Conservation (phyloP, 2,888 invertebrate species). For the Phania funesta region DNA sequence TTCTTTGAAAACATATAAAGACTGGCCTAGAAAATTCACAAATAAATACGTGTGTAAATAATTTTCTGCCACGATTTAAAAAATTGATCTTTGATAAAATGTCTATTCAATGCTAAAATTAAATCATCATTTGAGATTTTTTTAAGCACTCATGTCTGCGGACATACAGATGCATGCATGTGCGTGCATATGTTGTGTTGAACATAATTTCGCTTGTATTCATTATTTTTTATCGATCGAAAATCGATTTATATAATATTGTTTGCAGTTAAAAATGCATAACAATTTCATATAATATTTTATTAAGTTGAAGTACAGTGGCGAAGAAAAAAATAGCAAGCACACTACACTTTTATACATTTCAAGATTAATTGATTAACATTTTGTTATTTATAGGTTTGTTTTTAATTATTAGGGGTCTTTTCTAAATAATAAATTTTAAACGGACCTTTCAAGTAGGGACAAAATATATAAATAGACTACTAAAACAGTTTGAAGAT, state of each 20-base stretch:
- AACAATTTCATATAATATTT: slow-evolving; percentile 42
- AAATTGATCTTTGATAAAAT: slow-evolving; percentile 26
- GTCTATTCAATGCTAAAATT: slow-evolving; percentile 50
- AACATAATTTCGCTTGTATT: not conserved
- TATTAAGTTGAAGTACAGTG: not conserved
- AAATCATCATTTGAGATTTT: slow-evolving; percentile 51
- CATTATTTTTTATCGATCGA: slow-evolving; percentile 3
- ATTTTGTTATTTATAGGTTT: too few species aligned
- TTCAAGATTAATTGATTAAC: too few species aligned
- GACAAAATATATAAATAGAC: too few species aligned
- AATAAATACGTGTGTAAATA: slow-evolving; percentile 10
- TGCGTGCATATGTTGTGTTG: not conserved
- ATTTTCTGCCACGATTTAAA: slow-evolving; percentile 2
- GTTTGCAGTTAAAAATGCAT: slow-evolving; percentile 40
- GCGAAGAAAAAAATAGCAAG: not conserved
- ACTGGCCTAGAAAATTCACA: not conserved
- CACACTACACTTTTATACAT: not conserved
- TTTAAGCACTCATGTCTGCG: not conserved
- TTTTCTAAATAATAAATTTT: too few species aligned
- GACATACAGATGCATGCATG: not conserved
- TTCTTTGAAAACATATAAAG: slow-evolving; percentile 30
- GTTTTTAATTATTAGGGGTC: too few species aligned
- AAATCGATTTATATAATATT: slow-evolving; percentile 48
- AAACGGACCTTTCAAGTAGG: too few species aligned
- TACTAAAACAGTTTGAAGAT: too few species aligned